These are phyloP conservation scores for Leistus spinibarbis DNA, from an alignment of 2,888 invertebrate genomes.

Conservation along the genomic window DNA sequence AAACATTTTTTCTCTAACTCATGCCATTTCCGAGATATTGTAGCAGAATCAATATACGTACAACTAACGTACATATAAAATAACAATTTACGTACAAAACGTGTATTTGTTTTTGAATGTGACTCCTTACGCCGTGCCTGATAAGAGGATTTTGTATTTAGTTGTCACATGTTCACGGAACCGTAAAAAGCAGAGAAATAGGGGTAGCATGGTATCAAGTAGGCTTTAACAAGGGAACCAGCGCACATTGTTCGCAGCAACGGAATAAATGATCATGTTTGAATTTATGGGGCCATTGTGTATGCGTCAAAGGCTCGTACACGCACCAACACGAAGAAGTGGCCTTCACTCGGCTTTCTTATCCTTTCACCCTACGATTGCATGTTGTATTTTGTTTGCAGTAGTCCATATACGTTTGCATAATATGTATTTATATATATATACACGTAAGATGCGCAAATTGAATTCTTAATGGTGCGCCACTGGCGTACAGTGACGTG, in stretches of 20 bases:
- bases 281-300: constrained; percentile 20
- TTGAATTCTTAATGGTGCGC: constrained; percentile 2
- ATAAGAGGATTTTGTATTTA: background rate
- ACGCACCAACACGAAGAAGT: too few relatives aligned
- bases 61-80: background rate
- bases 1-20: too few relatives aligned
- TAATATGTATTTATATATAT: background rate
- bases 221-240: background rate
- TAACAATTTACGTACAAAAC: background rate
- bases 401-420: background rate
- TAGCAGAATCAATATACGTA: background rate
- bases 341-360: too few relatives aligned
- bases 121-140: background rate
- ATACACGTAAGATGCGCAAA: background rate
- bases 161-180: constrained; percentile 3
- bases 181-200: background rate
- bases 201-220: background rate
- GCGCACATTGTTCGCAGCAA: constrained; percentile 10
- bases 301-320: background rate
- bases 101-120: background rate
- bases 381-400: background rate
- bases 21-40: too few relatives aligned
- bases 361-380: too few relatives aligned
- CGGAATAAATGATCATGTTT: constrained; percentile 15
- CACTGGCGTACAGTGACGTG: constrained; percentile 8